phyloP scores from a whole-genome alignment of 2,888 invertebrate genomes.

The Pristionchus arcanus region DNA sequence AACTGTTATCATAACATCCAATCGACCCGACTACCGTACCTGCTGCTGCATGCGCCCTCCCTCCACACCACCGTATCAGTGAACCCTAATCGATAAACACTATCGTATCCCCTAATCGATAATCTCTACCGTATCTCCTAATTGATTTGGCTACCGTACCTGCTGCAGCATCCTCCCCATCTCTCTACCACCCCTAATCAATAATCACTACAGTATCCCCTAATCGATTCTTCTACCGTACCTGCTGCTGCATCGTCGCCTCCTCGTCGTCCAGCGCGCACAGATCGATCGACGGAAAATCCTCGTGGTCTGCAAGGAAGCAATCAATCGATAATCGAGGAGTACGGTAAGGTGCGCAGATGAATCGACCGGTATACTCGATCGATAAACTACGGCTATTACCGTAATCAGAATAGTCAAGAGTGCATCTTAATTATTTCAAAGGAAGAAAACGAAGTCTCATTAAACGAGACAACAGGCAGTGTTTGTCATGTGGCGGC shows the following conservation, averaged over 20 bases:
- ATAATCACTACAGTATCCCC: neutral
- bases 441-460: too few relatives aligned
- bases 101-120: neutral
- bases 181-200: neutral
- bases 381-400: too few relatives aligned
- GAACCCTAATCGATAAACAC: neutral
- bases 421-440: too few relatives aligned
- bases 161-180: neutral
- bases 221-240: neutral
- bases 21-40: too few relatives aligned
- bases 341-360: too few relatives aligned
- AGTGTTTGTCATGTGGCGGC: too few relatives aligned
- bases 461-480: too few relatives aligned
- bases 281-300: slow-evolving; percentile 30
- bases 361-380: too few relatives aligned
- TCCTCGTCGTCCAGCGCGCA: slow-evolving; percentile 32
- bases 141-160: neutral
- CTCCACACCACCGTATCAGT: neutral
- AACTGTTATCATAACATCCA: too few relatives aligned
- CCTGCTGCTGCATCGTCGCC: slow-evolving; percentile 32
- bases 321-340: neutral
- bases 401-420: too few relatives aligned
- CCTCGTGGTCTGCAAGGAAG: slow-evolving; percentile 48
- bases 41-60: too few relatives aligned
- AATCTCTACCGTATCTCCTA: neutral